Conservation (phyloP, 2,797 vertebrate species). For the Picus viridis region DNA sequence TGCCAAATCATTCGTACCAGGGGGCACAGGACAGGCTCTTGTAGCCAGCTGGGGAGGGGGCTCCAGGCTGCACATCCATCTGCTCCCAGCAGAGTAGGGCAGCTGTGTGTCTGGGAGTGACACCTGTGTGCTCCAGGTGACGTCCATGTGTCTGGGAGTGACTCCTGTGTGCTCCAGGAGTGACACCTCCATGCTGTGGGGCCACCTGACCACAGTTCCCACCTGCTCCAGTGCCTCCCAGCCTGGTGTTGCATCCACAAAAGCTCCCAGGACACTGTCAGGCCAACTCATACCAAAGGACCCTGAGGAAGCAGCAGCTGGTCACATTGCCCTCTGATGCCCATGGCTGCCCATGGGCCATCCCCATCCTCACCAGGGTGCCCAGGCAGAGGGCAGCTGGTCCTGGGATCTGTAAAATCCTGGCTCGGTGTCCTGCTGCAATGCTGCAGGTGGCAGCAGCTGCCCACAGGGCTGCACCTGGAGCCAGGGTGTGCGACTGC, state of each 20-base stretch:
- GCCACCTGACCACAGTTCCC: background rate
- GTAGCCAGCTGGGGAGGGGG: fast-evolving
- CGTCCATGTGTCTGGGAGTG: background rate
- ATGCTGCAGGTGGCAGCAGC: background rate
- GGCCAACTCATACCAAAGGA: conserved; percentile 40
- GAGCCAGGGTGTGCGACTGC: background rate
- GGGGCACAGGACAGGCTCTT: background rate
- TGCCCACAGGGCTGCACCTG: fast-evolving
- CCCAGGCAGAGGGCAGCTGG: background rate
- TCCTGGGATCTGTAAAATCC: background rate
- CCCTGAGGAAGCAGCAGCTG: background rate
- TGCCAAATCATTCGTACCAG: background rate
- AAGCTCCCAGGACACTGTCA: background rate
- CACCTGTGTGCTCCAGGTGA: background rate
- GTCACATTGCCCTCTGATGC: fast-evolving
- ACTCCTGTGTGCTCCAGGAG: too few relatives aligned
- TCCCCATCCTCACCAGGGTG: background rate
- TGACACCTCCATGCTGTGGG: too few relatives aligned
- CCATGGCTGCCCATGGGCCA: background rate
- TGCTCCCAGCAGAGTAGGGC: fast-evolving
- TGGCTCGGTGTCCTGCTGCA: background rate
- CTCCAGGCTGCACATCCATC: background rate
- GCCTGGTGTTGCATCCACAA: background rate
- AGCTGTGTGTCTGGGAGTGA: background rate
- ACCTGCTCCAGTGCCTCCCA: background rate